Base-by-base conservation (phyloP, 2,797 vertebrate species). In the Rhinophrynus dorsalis region DNA sequence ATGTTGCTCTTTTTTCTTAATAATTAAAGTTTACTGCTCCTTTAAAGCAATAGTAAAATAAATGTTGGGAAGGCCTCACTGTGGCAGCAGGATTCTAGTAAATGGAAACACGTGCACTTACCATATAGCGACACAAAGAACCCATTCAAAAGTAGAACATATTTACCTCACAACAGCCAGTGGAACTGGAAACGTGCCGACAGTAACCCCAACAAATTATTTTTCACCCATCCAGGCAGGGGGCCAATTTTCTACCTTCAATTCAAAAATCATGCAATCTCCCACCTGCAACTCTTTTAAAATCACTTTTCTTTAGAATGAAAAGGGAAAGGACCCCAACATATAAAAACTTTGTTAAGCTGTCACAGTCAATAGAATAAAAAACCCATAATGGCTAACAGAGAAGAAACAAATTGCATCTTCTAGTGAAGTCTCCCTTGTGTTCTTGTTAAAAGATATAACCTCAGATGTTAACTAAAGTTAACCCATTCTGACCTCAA, bases 331-430 rank as follows among this genome's bases (percentile, higher is more conserved):
- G 77, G 85, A 86, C 82, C 75, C 78, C 1, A 72, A 82, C 68
- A 13, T 83, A 85, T 85, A 88, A 86, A 88, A 90, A 87, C 85
- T 88, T 88, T 90, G 87, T 90, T 87, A 88, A 85, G 85, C 84
- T 88, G 86, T 86, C 85, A 89, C 85, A 77, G 77, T 86, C 85
- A 88, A 89, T 87, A 79, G 86, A 69, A 77, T n/a, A 77, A 79
- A 76, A 79, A 81, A 84, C 78, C 45, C 86, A 86, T 78, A 85
- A 86, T 76, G 61, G 83, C 35, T 66, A 80, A 89, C 85, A 90
- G 88, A 91, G 83, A 91, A 82, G 87, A 86, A 90, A 90, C 89
- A 90, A 91, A 90, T 85, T 86, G 85, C 84, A 79, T 85, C 80
- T 86, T 88, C 81, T 11, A 87, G 75, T 83, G 85, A 58, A 82